phyloP scores from a whole-genome alignment of 2,888 invertebrate genomes.

The Andrena hattorfiana region DNA sequence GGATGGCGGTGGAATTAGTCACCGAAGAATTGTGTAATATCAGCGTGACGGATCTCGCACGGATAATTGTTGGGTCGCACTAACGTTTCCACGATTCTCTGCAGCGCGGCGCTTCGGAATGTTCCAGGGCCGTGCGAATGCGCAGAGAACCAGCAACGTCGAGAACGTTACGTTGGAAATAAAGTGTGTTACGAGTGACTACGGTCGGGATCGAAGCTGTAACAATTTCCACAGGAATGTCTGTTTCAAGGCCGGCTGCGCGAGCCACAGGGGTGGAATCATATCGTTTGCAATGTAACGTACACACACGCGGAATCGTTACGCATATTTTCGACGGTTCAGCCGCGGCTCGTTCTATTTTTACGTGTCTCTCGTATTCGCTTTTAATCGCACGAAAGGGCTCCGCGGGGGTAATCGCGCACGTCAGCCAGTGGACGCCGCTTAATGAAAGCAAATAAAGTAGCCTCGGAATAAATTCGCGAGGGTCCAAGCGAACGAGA shows the following conservation, averaged over 20 bases:
- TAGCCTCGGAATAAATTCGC: constrained; percentile 51
- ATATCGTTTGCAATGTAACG: constrained; percentile 28
- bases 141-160: too few relatives aligned
- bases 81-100: neutral
- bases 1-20: too few relatives aligned
- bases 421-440: constrained; percentile 47
- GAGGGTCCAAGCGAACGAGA: constrained; percentile 64
- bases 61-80: neutral
- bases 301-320: constrained; percentile 26
- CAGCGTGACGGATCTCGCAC: neutral
- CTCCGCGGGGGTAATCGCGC: constrained; percentile 41
- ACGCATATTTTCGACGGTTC: constrained; percentile 3
- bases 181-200: neutral
- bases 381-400: constrained; percentile 56
- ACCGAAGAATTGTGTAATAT: too few relatives aligned
- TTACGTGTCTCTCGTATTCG: constrained; percentile 37
- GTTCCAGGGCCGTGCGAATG: too few relatives aligned
- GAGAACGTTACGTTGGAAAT: neutral
- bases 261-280: neutral
- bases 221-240: neutral
- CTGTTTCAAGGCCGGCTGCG: neutral
- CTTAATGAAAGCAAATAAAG: constrained; percentile 66
- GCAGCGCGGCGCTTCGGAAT: too few relatives aligned
- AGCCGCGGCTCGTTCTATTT: constrained; percentile 31
- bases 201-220: neutral